phyloP scores from a whole-genome alignment of 1,140 invertebrate species.

The Macrobrachium nipponense region DNA sequence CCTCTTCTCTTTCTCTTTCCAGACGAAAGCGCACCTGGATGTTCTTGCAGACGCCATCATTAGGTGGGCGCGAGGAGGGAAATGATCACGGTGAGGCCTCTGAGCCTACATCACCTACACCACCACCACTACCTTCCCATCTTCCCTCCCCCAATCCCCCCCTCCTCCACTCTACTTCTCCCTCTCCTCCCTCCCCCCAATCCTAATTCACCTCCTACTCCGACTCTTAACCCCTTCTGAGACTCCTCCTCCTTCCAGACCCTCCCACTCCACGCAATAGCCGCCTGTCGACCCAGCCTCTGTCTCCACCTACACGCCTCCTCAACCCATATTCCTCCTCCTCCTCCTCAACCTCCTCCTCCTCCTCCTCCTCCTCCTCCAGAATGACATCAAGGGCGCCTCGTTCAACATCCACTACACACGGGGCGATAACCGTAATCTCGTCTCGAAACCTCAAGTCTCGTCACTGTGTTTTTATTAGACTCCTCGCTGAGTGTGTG shows the following conservation, averaged over 20 bases:
- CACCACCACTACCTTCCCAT: background rate
- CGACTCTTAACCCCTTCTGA: slow-evolving; percentile 2
- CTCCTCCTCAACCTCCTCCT: background rate
- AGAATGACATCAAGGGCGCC: too few relatives aligned
- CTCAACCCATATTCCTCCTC: background rate
- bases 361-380: slow-evolving; percentile 10
- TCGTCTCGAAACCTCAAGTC: background rate
- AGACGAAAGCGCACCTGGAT: slow-evolving; percentile 95
- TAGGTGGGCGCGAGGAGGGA: slow-evolving; percentile 88
- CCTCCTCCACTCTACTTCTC: background rate
- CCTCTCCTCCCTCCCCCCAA: background rate
- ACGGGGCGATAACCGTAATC: background rate
- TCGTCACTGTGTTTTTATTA: too few relatives aligned
- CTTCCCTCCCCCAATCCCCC: background rate
- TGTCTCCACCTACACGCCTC: background rate
- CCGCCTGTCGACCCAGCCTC: slow-evolving; percentile 24
- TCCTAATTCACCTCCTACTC: background rate
- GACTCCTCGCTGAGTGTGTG: too few relatives aligned
- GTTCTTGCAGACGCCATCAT: slow-evolving; percentile 91
- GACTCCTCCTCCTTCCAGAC: background rate
- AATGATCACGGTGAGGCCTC: slow-evolving; percentile 46
- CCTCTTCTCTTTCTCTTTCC: slow-evolving; percentile 71
- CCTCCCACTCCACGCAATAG: slow-evolving; percentile 32
- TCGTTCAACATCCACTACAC: background rate
- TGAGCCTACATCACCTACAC: background rate